phyloP scores from a whole-genome alignment of 2,113 vertebrate species.

The Rhinolophus sinicus region DNA sequence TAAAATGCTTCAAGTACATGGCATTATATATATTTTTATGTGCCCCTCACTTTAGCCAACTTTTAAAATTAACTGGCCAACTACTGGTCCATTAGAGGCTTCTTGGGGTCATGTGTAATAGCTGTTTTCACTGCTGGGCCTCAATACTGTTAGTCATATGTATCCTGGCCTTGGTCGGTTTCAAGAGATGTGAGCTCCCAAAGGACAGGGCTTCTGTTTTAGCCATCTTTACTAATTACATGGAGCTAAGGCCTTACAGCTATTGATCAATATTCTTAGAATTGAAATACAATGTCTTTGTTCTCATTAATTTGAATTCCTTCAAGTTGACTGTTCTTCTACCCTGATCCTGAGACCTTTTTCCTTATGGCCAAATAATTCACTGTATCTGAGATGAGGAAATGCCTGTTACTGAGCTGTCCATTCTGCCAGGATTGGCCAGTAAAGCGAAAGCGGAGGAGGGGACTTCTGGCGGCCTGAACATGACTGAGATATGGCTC shows the following conservation, averaged over 20 bases:
- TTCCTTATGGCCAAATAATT: background rate
- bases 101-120: background rate
- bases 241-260: background rate
- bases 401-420: background rate
- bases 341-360: background rate
- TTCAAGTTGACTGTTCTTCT: constrained; percentile 28
- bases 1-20: background rate
- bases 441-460: background rate
- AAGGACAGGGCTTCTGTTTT: background rate
- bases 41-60: background rate
- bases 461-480: background rate
- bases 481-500: constrained; percentile 10
- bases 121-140: background rate
- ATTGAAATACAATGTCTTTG: background rate
- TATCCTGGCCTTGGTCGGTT: background rate
- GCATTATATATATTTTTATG: background rate
- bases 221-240: background rate
- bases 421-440: constrained; percentile 40
- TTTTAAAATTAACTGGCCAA: background rate
- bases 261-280: background rate
- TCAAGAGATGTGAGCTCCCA: background rate
- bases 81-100: background rate
- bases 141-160: background rate
- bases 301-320: constrained; percentile 1
- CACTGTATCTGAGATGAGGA: background rate